Evolutionary conservation across 1,140 invertebrate species (phyloP), one percentile per base, ranked within the genome.

Genomic region (Drosophila bocki): DNA sequence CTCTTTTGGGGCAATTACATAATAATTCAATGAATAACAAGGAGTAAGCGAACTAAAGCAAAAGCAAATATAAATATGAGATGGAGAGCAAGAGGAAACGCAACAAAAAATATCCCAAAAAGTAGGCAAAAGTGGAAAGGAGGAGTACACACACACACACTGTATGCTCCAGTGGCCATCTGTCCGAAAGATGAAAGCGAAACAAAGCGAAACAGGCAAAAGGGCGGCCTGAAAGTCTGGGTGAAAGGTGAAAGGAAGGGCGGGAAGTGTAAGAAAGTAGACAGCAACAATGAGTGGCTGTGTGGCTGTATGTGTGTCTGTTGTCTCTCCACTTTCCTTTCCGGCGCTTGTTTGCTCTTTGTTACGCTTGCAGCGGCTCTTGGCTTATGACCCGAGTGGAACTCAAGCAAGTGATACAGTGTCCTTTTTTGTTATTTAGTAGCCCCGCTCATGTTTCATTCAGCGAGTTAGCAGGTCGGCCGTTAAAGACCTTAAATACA

Each of bases 21-120:
- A 80, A 80, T 87, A 84, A 88, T 88, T 88, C 84, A 84, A 78
- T 87, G 83, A 87, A 87, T 78, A 87, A 78, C 77, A 88, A 74
- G 75, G 65, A 75, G 48, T 53, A 35, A 44, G 45, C 47, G 26
- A 63, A 57, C 51, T 42, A 63, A 64, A 45, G 58, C 58, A 29
- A 3, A 56, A 68, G 33, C 48, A 47, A 69, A 48, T 72, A 72
- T 44, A 74, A 72, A 60, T 72, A 44, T 72, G 45, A 60, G 39
- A 72, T 72, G 69, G 60, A 50, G 17, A 22, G 51, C 3, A 37
- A n/a, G 26, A 29, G 7, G 2, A 60, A 26, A 26, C 4, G 32
- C 2, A 29, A 26, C 41, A 44, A 32, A 37, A 19, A 48, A 22
- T 35, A 22, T 12, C 13, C 50, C 54, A 32, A 44, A 57, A 80